Conservation (phyloP, 2,888 invertebrate genomes). For the Baronia brevicornis region DNA sequence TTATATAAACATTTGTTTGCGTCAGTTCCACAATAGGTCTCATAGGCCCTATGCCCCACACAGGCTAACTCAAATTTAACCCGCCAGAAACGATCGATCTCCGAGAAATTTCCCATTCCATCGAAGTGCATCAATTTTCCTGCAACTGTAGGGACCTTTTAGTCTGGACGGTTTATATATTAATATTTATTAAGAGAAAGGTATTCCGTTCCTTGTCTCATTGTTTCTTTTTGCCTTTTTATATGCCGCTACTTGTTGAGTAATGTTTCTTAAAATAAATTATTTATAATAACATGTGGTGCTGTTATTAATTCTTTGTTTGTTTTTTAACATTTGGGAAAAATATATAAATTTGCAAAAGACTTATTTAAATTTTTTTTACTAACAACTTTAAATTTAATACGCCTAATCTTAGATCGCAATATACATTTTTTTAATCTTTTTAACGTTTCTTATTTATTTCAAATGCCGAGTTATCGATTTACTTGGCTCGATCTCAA, state of each 20-base stretch:
- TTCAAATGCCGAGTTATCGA: too few species aligned
- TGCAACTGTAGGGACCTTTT: constrained; percentile 19
- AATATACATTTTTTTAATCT: too few species aligned
- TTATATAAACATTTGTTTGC: constrained; percentile 54
- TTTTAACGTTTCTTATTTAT: too few species aligned
- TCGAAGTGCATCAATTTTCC: constrained; percentile 6
- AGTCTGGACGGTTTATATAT: constrained; percentile 25
- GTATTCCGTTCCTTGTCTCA: constrained; percentile 28
- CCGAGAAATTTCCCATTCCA: neutral
- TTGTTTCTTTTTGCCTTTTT: constrained; percentile 31
- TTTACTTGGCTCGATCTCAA: too few species aligned
- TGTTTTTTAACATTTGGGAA: too few species aligned
- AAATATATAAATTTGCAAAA: too few species aligned
- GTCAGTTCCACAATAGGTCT: constrained; percentile 48
- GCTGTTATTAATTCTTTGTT: too few species aligned
- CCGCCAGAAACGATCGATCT: constrained; percentile 10
- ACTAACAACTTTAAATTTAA: too few species aligned
- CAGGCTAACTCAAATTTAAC: constrained; percentile 4
- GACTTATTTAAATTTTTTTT: too few species aligned
- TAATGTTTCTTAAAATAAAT: constrained; percentile 14
- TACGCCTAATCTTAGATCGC: too few species aligned
- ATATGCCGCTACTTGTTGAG: constrained; percentile 21
- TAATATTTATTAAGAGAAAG: constrained; percentile 61
- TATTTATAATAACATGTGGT: too few species aligned
- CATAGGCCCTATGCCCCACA: constrained; percentile 37